Conservation (phyloP, 2,888 invertebrate species). For the Pasiphila rectangulata region DNA sequence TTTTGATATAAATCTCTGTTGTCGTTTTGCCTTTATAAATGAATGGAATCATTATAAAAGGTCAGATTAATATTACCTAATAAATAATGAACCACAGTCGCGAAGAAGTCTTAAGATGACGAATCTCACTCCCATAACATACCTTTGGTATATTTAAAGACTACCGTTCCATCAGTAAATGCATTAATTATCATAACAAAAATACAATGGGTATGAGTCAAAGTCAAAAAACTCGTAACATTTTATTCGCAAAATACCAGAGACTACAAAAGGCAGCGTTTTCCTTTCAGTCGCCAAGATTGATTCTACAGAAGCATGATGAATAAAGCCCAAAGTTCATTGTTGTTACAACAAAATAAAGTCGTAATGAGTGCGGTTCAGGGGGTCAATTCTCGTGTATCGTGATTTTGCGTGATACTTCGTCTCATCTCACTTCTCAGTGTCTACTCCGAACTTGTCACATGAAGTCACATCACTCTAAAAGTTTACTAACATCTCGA, state of each 20-base stretch:
- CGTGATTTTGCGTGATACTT: no score
- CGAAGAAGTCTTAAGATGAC: constrained; percentile 25
- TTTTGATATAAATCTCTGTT: constrained; percentile 11
- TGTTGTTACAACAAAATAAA: constrained; percentile 78
- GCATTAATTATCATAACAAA: constrained; percentile 26
- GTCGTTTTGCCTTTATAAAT: constrained; percentile 14
- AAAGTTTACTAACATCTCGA: no score
- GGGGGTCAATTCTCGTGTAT: no score
- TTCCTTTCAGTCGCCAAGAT: no score
- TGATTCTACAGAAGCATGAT: constrained; percentile 73
- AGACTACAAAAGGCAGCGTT: no score
- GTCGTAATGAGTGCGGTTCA: constrained; percentile 30
- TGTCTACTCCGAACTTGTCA: no score
- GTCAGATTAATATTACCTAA: constrained; percentile 14
- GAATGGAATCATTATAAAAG: constrained; percentile 15
- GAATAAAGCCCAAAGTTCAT: constrained; percentile 62
- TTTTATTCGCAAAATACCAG: constrained; percentile 29
- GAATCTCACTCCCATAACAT: constrained; percentile 23
- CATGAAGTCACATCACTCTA: no score
- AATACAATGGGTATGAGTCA: constrained; percentile 28
- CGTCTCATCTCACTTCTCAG: no score
- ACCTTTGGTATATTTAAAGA: constrained; percentile 18
- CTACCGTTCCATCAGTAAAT: no score
- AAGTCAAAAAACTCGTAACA: constrained; percentile 27
- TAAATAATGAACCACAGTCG: constrained; percentile 21